These are phyloP conservation scores for Boloria euphrosyne DNA, from an alignment of 2,888 invertebrate genomes.

Conservation along the genomic window DNA sequence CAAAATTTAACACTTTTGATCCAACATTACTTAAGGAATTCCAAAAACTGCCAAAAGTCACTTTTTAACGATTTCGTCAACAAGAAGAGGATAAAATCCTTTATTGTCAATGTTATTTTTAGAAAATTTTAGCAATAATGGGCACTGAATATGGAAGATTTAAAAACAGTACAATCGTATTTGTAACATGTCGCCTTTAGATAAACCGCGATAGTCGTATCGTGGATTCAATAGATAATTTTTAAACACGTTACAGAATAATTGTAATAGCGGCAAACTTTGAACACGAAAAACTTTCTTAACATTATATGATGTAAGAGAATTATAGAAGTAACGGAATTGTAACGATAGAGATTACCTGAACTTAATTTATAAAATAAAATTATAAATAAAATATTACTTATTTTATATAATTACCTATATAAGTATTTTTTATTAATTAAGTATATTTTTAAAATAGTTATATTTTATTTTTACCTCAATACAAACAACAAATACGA, in stretches of 20 bases:
- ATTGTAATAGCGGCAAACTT: conserved; percentile 2
- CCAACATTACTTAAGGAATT: background rate
- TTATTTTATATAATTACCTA: too few relatives aligned
- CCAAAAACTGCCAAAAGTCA: conserved; percentile 5
- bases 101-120: background rate
- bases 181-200: conserved; percentile 11
- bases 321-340: background rate
- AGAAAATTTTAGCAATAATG: background rate
- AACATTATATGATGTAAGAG: too few relatives aligned
- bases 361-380: too few relatives aligned
- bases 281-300: background rate
- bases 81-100: background rate
- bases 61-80: background rate
- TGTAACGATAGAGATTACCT: background rate
- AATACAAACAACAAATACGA: too few relatives aligned
- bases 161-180: conserved; percentile 1
- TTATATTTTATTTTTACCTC: too few relatives aligned
- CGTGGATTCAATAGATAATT: conserved; percentile 21
- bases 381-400: too few relatives aligned
- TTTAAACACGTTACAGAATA: conserved; percentile 9
- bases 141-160: conserved; percentile 7
- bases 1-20: conserved; percentile 11
- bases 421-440: too few relatives aligned
- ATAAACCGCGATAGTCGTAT: conserved; percentile 27
- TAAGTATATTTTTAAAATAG: too few relatives aligned